phyloP scores from a whole-genome alignment of 2,888 invertebrate species.

The Siphonodentalium dalli region DNA sequence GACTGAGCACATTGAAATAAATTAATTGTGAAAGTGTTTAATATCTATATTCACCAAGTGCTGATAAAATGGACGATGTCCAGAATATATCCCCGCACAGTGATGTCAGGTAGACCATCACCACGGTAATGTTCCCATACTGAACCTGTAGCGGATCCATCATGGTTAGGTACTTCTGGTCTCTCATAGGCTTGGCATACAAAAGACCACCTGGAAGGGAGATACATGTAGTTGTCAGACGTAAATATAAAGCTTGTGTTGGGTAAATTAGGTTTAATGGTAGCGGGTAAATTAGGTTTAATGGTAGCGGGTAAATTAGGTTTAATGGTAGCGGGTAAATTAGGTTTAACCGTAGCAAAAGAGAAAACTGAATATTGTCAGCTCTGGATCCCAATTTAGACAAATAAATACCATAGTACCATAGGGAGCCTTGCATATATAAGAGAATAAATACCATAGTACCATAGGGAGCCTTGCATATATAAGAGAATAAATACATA shows the following conservation, averaged over 20 bases:
- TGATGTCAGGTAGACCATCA: constrained; percentile 48
- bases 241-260: background rate
- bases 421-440: no score
- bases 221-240: background rate
- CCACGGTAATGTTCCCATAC: constrained; percentile 42
- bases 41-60: constrained; percentile 42
- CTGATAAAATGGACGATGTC: constrained; percentile 58
- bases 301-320: no score
- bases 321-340: no score
- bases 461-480: no score
- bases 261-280: no score
- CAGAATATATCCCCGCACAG: constrained; percentile 57
- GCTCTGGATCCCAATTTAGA: background rate
- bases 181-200: constrained; percentile 56
- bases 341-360: no score
- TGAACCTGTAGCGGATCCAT: constrained; percentile 54
- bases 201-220: constrained; percentile 46
- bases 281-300: no score
- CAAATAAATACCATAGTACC: no score
- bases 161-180: constrained; percentile 53
- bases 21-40: background rate
- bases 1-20: background rate
- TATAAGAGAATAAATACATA: no score
- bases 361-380: no score
- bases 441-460: no score